phyloP scores from a whole-genome alignment of 2,797 vertebrate genomes.

The Oryzias dopingdopingensis region DNA sequence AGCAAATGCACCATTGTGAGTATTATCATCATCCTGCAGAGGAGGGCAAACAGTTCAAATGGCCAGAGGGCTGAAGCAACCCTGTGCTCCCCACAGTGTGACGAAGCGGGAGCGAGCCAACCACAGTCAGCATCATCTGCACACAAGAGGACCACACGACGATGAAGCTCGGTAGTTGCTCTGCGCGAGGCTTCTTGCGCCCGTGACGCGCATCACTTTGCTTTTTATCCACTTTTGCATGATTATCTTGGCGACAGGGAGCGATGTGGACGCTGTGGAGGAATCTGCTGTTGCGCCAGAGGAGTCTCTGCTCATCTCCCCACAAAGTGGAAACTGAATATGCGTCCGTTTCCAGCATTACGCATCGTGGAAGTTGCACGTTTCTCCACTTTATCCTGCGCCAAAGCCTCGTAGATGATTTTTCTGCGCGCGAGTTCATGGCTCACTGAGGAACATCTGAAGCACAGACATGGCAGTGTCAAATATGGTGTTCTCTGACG shows the following conservation, averaged over 20 bases:
- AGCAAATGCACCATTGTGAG: neutral
- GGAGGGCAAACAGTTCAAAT: conserved; percentile 41
- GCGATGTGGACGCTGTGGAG: conserved; percentile 34
- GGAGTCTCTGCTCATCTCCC: conserved; percentile 50
- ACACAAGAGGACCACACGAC: conserved; percentile 56
- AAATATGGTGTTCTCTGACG: conserved; percentile 88
- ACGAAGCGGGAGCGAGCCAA: conserved; percentile 70
- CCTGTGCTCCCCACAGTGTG: conserved; percentile 53
- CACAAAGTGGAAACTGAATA: conserved; percentile 36
- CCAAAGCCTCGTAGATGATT: conserved; percentile 66
- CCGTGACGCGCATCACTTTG: conserved; percentile 4
- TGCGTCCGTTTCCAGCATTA: conserved; percentile 38
- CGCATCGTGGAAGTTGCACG: conserved; percentile 53
- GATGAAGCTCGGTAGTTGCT: conserved; percentile 50
- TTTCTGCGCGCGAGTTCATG: conserved; percentile 52
- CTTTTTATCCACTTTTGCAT: conserved; percentile 10
- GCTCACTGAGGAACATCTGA: conserved; percentile 58
- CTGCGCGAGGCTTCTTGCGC: conserved; percentile 28
- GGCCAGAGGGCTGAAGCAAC: conserved; percentile 43
- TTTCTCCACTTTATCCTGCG: conserved; percentile 35
- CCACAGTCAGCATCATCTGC: conserved; percentile 68
- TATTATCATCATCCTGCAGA: conserved; percentile 10
- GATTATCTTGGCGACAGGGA: conserved; percentile 1
- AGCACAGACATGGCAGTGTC: conserved; percentile 78
- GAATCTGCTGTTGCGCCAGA: conserved; percentile 48